Evolutionary conservation across 1,140 invertebrate genomes (phyloP), one percentile per base, ranked within the genome.

Genomic region (Nasonia longicornis): DNA sequence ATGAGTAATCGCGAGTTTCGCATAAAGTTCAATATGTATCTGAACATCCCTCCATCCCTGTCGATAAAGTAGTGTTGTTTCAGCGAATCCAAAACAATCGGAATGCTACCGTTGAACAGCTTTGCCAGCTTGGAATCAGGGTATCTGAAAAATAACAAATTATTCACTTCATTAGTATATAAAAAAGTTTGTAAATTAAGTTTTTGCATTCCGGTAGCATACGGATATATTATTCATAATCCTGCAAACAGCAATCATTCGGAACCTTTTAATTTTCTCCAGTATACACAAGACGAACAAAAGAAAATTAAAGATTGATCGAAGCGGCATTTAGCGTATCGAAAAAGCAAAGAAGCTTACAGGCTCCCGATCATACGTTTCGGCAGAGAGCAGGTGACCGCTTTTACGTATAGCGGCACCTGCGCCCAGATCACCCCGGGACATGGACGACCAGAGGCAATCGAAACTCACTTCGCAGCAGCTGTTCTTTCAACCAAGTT

Each of bases 11-110:
- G 94, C 52, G 95, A 95, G 89, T 97, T 98, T 85, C 98, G 93
- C 93, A 99, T 95, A 90, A 97, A 99, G 92, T 99, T 99, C 35
- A 99, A 92, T 86, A 99, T 96, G 89, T 98, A 97, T 26, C 97
- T 93, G 91, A 98, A 99, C 96, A 98, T 97, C 72, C 95, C 95
- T 1, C 97, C 97, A 87, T 98, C 97, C 81, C 97, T 93, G 91
- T 99, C 98, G 84, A 99, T 98, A 92, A 99, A 99, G 90, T 99
- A 99, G 88, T 99, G 98, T 88, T 99, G 98, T 89, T 99, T 99
- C 84, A 99, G 91, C 6, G 96, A 97, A 88, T 99, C 98, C 86
- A 99, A 90, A 3, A 99, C 97, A 84, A 99, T 98, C 1, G 98
- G 98, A 85, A 98, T 98, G 84, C 94, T 95, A n/a, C 98, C 98